Conservation (phyloP, 2,797 vertebrate genomes). For the Taeniopygia guttata region DNA sequence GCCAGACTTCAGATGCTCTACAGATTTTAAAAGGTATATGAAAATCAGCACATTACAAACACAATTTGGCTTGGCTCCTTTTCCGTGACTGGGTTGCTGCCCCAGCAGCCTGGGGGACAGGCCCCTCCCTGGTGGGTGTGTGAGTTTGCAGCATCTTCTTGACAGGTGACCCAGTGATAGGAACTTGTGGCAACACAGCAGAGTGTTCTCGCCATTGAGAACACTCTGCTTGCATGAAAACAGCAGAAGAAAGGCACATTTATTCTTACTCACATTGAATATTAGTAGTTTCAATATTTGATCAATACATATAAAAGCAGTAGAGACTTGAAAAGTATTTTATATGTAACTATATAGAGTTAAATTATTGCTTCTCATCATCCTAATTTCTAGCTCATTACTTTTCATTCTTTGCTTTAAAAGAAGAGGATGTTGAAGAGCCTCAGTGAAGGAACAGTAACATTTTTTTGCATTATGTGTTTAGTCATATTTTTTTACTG, state of each 20-base stretch:
- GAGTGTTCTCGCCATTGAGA: not conserved
- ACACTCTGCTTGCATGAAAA: not conserved
- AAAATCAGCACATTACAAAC: not conserved
- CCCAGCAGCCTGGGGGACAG: not conserved
- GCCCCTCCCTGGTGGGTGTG: not conserved
- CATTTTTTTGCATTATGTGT: not conserved
- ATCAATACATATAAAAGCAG: not conserved
- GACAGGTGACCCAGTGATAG: not conserved
- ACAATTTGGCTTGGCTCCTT: not conserved
- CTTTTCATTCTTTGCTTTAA: not conserved
- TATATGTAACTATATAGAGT: not conserved
- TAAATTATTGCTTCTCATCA: not conserved
- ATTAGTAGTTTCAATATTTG: not conserved
- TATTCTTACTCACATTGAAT: not conserved
- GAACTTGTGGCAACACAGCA: not conserved
- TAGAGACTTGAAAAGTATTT: not conserved
- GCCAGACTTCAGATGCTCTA: not conserved
- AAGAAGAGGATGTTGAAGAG: not conserved
- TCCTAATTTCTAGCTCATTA: not conserved
- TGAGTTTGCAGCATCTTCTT: not conserved
- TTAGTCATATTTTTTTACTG: not conserved
- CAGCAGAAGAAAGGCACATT: not conserved
- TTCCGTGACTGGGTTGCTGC: not conserved
- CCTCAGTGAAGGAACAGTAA: not conserved
- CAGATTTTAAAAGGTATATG: not conserved